Base-by-base conservation (phyloP, 2,888 invertebrate genomes). In the Apodemia hepburni region DNA sequence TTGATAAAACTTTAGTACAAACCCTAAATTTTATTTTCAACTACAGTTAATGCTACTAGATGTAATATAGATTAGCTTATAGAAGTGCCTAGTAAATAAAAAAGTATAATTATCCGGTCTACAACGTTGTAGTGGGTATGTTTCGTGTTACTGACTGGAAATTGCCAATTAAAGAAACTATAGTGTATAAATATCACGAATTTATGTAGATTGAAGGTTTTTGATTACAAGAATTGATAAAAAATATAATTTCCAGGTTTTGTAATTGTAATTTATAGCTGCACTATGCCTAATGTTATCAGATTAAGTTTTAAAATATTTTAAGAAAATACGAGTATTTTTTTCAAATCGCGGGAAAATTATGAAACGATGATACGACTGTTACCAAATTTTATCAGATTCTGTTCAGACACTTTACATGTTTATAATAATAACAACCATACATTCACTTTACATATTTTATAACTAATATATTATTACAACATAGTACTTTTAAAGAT, bases 161-260 rank as follows among this genome's bases (percentile, higher is more conserved):
- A 54, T 54, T 54, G 54, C 54, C 54, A 54, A 54, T 54, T 54
- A 54, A 54, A 51, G 27, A 22, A 54, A 54, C 22, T 27, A 54
- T 54, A 54, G 27, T 27, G 54, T 54, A 54, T 54, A 54, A 54
- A 54, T 54, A 54, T 27, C 54, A 54, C 54, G 54, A 54, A 54
- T 54, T 54, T 27, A 54, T 54, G 54, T 54, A 54, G 54, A 54
- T 54, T 12, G 54, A 22, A 22, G 54, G 54, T 54, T 54, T 42
- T 27, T 54, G 54, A 54, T 54, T 22, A 54, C 22, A 22, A 15
- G 27, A 27, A 54, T 54, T 54, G 54, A 27, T 54, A 54, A 54
- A 22, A 54, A 54, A 54, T 54, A 54, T 54, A 15, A 42, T 54
- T 54, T 54, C 5, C 15, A 27, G 49, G 18, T 22, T 54, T 54